Evolutionary conservation across 2,888 invertebrate species (phyloP).

Genomic region (Zele albiditarsus): DNA sequence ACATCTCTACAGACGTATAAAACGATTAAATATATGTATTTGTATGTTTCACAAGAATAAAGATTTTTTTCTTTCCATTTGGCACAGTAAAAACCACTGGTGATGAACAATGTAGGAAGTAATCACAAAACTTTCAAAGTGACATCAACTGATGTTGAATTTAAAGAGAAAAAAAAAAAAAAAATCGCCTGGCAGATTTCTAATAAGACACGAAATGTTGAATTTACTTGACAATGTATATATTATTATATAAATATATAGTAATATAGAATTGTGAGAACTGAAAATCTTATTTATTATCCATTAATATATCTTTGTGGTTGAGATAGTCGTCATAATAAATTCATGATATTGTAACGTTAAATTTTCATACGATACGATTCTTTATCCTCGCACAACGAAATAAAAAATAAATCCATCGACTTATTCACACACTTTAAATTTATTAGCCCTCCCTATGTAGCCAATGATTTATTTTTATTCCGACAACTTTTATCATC

Average conservation of each 20-base stretch:
- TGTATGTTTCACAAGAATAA: constrained; percentile 6
- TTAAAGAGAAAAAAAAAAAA: neutral
- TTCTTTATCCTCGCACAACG: neutral
- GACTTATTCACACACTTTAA: neutral
- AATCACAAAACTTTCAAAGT: constrained; percentile 28
- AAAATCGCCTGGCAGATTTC: neutral
- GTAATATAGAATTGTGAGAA: neutral
- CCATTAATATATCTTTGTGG: neutral
- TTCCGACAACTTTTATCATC: neutral
- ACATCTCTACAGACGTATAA: neutral
- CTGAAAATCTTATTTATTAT: neutral
- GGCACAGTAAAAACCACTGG: constrained; percentile 15
- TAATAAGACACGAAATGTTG: constrained; percentile 7
- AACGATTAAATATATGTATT: neutral
- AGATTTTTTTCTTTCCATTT: constrained; percentile 5
- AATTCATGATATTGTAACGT: neutral
- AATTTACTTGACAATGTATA: neutral
- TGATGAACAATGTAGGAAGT: constrained; percentile 27
- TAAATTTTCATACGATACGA: neutral
- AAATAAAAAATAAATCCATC: neutral
- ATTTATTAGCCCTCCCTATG: neutral
- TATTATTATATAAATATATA: neutral
- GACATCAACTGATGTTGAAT: constrained; percentile 10
- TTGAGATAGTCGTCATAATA: neutral
- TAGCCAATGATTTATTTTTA: constrained; percentile 5